Evolutionary conservation across 2,113 vertebrate species (phyloP).

Genomic region (Oreotragus oreotragus): DNA sequence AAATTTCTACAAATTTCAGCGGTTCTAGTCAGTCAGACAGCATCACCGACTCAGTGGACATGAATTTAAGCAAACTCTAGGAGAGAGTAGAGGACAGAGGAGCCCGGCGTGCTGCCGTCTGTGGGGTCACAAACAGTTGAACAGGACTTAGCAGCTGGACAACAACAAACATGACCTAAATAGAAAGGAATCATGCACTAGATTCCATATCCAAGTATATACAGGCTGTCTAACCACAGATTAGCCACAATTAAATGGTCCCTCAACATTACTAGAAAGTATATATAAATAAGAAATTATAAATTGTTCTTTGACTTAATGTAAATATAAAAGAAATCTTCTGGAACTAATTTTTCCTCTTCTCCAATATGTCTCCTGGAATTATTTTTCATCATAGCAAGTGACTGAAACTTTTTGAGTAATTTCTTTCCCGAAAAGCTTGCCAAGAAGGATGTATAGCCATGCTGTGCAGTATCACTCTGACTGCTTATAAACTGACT

Average conservation of each 20-base stretch:
- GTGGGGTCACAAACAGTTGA: background rate
- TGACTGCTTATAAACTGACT: background rate
- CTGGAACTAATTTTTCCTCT: background rate
- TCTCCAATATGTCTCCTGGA: background rate
- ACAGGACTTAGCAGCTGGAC: background rate
- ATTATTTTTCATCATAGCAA: background rate
- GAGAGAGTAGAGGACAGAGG: background rate
- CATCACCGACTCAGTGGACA: background rate
- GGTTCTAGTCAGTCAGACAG: background rate
- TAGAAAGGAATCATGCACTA: background rate
- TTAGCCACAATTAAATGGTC: background rate
- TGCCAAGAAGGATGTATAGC: background rate
- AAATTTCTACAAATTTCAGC: background rate
- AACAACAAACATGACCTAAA: background rate
- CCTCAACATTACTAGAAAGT: background rate
- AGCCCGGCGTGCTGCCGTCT: background rate
- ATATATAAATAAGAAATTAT: background rate
- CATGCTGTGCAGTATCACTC: rapidly evolving
- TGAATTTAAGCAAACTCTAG: background rate
- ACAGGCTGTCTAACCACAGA: background rate
- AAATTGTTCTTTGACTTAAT: background rate
- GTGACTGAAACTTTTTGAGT: background rate
- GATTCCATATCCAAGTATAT: background rate
- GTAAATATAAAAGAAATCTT: background rate
- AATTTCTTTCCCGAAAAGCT: constrained; percentile 2